Conservation (phyloP, 2,113 vertebrate species). For the Dinomys branickii region DNA sequence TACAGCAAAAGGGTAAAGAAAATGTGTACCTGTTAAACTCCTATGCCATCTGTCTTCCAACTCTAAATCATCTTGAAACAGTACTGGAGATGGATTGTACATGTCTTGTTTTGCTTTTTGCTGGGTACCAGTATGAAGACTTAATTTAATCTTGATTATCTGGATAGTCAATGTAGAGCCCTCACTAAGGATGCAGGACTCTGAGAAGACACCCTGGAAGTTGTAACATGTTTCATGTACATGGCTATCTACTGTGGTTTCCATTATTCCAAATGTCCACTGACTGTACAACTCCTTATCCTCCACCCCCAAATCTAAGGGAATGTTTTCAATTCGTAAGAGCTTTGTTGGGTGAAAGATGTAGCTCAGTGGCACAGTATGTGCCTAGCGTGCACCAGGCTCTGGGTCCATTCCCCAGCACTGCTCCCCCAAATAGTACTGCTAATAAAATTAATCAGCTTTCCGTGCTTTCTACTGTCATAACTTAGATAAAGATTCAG, state of each 20-base stretch:
- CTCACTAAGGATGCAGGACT: background rate
- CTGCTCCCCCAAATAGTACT: background rate
- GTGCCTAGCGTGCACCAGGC: background rate
- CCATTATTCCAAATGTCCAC: background rate
- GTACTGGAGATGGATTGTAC: background rate
- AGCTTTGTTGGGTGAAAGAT: background rate
- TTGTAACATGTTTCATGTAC: background rate
- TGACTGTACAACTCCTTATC: background rate
- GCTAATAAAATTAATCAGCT: background rate
- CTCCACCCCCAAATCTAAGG: background rate
- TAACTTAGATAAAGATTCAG: background rate
- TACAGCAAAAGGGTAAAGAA: constrained; percentile 24
- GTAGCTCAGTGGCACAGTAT: background rate
- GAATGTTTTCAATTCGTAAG: constrained; percentile 24
- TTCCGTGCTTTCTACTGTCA: background rate
- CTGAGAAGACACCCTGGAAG: background rate
- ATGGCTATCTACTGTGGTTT: background rate
- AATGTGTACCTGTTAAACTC: background rate
- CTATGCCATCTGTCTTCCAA: background rate
- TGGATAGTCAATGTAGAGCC: background rate
- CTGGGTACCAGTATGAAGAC: background rate
- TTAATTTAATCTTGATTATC: background rate
- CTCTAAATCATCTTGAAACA: background rate
- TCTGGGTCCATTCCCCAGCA: background rate
- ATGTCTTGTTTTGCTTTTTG: background rate